A percentile compares a stretch with the other conserved stretches of the same genome.
Conservation (phyloP, 1,140 invertebrate species). For the Drosophila orena region DNA sequence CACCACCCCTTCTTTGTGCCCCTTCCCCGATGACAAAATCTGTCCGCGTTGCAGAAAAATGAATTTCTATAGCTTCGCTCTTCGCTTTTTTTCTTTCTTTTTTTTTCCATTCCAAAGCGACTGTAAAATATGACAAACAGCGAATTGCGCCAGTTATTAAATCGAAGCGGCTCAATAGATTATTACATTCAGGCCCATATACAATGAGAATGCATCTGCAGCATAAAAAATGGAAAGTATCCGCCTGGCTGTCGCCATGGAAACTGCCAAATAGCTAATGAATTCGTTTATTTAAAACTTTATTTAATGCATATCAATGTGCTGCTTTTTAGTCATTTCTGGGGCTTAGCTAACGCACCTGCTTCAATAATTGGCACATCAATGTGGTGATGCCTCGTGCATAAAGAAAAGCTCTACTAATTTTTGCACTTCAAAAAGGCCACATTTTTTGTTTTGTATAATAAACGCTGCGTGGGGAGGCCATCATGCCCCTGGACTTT, state of each 20-base stretch:
- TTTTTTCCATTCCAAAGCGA: slow-evolving; percentile 15
- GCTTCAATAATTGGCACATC: too few relatives aligned
- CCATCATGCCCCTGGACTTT: slow-evolving; percentile 6
- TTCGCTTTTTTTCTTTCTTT: background rate
- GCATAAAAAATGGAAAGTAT: slow-evolving; percentile 9
- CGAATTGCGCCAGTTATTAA: slow-evolving; percentile 71
- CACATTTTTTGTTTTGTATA: too few relatives aligned
- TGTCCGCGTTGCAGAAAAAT: slow-evolving; percentile 49
- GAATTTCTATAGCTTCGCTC: slow-evolving; percentile 22
- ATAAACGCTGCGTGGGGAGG: background rate
- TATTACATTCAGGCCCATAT: slow-evolving; percentile 71
- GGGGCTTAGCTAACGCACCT: too few relatives aligned
- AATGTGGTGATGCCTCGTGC: background rate
- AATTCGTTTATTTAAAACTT: slow-evolving; percentile 7
- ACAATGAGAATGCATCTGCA: slow-evolving; percentile 17
- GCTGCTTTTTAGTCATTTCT: background rate
- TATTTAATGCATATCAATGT: background rate
- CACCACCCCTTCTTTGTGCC: background rate
- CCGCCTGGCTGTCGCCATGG: slow-evolving; percentile 21
- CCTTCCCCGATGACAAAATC: slow-evolving; percentile 16
- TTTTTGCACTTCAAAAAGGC: too few relatives aligned
- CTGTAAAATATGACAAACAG: slow-evolving; percentile 77
- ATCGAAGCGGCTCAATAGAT: slow-evolving; percentile 77
- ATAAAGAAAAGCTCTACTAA: background rate
- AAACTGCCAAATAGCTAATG: slow-evolving; percentile 12